phyloP scores from a whole-genome alignment of 2,113 vertebrate genomes.

The Myodes glareolus region DNA sequence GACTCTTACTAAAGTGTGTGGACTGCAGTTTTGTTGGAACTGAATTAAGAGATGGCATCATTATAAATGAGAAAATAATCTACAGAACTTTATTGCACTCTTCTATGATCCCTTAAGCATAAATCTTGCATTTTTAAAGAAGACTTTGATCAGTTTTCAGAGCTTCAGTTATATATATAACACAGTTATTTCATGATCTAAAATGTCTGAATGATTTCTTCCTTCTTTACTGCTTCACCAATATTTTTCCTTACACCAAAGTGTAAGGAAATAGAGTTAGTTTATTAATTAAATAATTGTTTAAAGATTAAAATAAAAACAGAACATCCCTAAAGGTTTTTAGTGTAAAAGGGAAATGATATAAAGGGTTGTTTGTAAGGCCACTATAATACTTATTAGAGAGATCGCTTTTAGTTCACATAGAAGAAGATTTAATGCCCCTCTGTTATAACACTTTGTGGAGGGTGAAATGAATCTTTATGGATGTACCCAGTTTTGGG shows the following conservation, averaged over 20 bases:
- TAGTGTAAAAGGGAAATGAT: neutral
- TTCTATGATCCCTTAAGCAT: slow-evolving; percentile 33
- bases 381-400: neutral
- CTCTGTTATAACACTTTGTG: neutral
- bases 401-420: neutral
- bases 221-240: neutral
- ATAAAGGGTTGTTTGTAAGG: neutral
- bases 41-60: slow-evolving; percentile 20
- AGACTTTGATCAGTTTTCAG: neutral
- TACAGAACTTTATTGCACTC: slow-evolving; percentile 54
- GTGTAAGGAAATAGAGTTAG: slow-evolving; percentile 11
- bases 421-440: neutral
- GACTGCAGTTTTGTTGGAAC: slow-evolving; percentile 45
- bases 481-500: neutral
- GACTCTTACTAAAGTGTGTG: slow-evolving; percentile 62
- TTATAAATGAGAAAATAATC: slow-evolving; percentile 67
- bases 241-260: slow-evolving; percentile 7
- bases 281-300: slow-evolving; percentile 13
- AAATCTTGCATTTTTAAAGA: neutral
- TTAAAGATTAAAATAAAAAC: slow-evolving; percentile 28
- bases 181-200: neutral
- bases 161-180: neutral
- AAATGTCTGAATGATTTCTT: slow-evolving; percentile 38
- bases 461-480: neutral
- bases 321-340: neutral